Base-by-base conservation (phyloP, 1,140 invertebrate species). In the Asobara japonica region DNA sequence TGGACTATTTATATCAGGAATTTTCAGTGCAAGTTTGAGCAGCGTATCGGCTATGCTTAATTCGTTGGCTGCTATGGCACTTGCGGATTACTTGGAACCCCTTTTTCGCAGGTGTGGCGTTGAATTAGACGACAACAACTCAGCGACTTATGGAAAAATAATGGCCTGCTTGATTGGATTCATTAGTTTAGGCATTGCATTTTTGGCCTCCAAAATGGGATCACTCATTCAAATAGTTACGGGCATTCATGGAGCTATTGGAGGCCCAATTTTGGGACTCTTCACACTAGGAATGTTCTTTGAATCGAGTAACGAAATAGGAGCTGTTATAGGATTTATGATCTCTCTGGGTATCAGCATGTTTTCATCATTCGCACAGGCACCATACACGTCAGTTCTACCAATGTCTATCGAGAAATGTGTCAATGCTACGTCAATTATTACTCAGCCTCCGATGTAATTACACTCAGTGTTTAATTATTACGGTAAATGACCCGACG, bases 41-140 rank as follows among this genome's bases (percentile, higher is more conserved):
- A 96, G 95, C 0, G 91, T 97, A 31, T 97, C 95, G 0, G 95
- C 95, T 0, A 90, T 93, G 69, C 87, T 96, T 33, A 97, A 97
- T 82, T 94, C 95, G 0, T 84, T 97, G 10, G 93, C 95, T 3
- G 95, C 95, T 0, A 93, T 97, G 4, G 94, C 94, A 0, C 87
- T 96, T 31, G 92, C 95, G 78, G 95, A 97, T 86, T 95, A 95
- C 79, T 84, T 94, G 1, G 92, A 93, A 74, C 86, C 84, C 0
- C 1, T 80, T 1, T 86, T 79, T 31, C 27, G 25, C 0, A 69
- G 36, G 27, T 38, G 78, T 6, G 78, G 77, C 0, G 22, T 73
- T n/a, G 67, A 78, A n/a, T 81, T 85, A 20, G 71, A 80, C 0
- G 77, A 79, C 0, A 87, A 90, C 72, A 89, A 86, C 69, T 82